Percentiles rank a stretch among this genome's conserved stretches.
Conservation (phyloP, 2,888 invertebrate species). For the Agrotis exclamationis region DNA sequence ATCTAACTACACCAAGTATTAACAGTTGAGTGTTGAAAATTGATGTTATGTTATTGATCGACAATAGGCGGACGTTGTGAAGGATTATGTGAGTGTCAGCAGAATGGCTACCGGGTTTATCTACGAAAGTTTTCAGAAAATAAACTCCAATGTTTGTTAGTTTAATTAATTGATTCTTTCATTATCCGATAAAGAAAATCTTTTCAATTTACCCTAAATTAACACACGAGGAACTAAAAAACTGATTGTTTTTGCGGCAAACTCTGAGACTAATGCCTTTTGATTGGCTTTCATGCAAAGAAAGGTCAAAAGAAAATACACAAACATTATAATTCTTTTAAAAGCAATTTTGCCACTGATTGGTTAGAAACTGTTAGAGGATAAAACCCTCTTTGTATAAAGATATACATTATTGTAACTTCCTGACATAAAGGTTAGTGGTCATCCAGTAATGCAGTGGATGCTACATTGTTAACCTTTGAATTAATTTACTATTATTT, state of each 20-base stretch:
- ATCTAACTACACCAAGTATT: background rate
- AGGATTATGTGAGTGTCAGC: constrained; percentile 16
- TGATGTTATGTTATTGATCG: constrained; percentile 17
- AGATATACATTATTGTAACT: constrained; percentile 17
- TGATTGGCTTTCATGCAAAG: background rate
- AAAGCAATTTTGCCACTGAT: no score
- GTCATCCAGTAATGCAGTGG: constrained; percentile 12
- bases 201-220: no score
- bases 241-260: background rate
- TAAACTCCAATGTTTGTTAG: no score
- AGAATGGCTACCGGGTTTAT: background rate
- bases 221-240: no score
- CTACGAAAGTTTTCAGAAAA: background rate
- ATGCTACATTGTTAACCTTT: constrained; percentile 46
- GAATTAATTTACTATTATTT: constrained; percentile 36
- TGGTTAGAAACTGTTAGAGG: no score
- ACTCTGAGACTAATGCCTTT: no score
- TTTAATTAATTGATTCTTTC: no score
- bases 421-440: constrained; percentile 53
- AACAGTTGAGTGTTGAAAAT: constrained; percentile 19
- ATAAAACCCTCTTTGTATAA: background rate
- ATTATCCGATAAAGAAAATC: no score
- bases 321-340: background rate
- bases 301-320: background rate
- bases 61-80: constrained; percentile 37